Percentiles rank a stretch among this genome's conserved stretches.
Evolutionary conservation across 2,888 invertebrate species (phyloP).

Genomic region (Eumerus sabulonum): DNA sequence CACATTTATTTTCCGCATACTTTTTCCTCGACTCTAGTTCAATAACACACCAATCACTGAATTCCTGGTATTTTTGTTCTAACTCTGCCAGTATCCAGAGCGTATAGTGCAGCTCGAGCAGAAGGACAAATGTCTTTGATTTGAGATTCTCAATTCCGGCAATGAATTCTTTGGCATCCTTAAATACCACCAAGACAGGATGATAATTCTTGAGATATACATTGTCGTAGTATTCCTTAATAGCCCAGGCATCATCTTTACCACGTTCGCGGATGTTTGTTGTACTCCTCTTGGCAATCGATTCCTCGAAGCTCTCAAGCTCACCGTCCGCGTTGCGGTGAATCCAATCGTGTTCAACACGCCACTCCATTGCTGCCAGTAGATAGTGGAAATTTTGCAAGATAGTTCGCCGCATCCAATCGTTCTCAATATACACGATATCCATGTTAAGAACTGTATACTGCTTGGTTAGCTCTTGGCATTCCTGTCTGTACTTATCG

Average conservation of each 20-base stretch:
- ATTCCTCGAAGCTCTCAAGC: slow-evolving; percentile 75
- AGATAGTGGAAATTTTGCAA: slow-evolving; percentile 78
- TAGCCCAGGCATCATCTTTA: slow-evolving; percentile 77
- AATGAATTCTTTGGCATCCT: slow-evolving; percentile 73
- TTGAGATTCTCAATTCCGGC: slow-evolving; percentile 75
- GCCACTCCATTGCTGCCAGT: slow-evolving; percentile 77
- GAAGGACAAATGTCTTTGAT: slow-evolving; percentile 74
- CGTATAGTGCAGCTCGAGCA: slow-evolving; percentile 76
- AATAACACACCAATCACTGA: slow-evolving; percentile 74
- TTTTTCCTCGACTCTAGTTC: slow-evolving; percentile 74
- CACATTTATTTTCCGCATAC: slow-evolving; percentile 75
- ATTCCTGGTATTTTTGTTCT: slow-evolving; percentile 73
- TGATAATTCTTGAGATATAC: slow-evolving; percentile 74
- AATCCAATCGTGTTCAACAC: slow-evolving; percentile 77
- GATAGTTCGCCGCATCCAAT: slow-evolving; percentile 76
- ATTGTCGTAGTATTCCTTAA: slow-evolving; percentile 76
- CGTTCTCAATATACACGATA: slow-evolving; percentile 77
- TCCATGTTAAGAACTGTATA: slow-evolving; percentile 76
- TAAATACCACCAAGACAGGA: slow-evolving; percentile 74
- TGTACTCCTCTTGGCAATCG: slow-evolving; percentile 73
- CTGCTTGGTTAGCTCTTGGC: slow-evolving; percentile 72
- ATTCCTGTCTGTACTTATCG: slow-evolving; percentile 73
- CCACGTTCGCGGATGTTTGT: slow-evolving; percentile 75
- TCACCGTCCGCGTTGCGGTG: slow-evolving; percentile 71
- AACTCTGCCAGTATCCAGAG: slow-evolving; percentile 75